A percentile compares a stretch with the other conserved stretches of the same genome.
phyloP scores from a whole-genome alignment of 2,888 invertebrate species.

The Drosophila percnosoma region DNA sequence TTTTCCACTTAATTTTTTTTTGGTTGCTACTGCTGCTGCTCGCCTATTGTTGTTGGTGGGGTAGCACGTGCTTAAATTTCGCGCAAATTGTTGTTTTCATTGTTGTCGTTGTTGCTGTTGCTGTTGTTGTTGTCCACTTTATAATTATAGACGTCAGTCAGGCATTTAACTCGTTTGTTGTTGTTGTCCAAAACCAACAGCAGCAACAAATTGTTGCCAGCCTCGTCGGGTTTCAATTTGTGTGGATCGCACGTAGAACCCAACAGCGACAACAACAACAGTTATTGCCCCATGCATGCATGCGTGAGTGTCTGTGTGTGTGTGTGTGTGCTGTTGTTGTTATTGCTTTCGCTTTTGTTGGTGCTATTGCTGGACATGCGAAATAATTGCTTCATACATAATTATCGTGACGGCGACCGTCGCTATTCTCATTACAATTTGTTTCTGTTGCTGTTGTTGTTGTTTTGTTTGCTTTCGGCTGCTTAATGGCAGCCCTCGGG shows the following conservation, averaged over 20 bases:
- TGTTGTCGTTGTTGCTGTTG: background rate
- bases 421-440: constrained; percentile 27
- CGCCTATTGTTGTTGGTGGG: constrained; percentile 8
- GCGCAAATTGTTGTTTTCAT: constrained; percentile 56
- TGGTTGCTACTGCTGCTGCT: background rate
- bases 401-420: constrained; percentile 57
- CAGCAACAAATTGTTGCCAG: constrained; percentile 58
- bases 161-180: constrained; percentile 76
- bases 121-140: constrained; percentile 59
- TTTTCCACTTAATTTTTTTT: constrained; percentile 65
- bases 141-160: constrained; percentile 80
- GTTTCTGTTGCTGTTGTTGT: constrained; percentile 17
- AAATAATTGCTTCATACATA: constrained; percentile 80
- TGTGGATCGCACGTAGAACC: constrained; percentile 65
- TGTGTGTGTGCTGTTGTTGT: constrained; percentile 23
- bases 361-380: constrained; percentile 68
- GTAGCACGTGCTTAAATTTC: constrained; percentile 64
- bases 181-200: constrained; percentile 32
- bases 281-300: constrained; percentile 29
- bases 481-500: constrained; percentile 10
- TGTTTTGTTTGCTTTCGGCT: constrained; percentile 18
- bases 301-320: constrained; percentile 5
- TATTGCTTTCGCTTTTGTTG: constrained; percentile 43
- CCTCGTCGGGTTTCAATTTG: constrained; percentile 73
- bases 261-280: constrained; percentile 20